Percentiles rank a stretch among this genome's conserved stretches.
Evolutionary conservation across 2,888 invertebrate genomes (phyloP).

Genomic region (Sminthurides aquaticus): DNA sequence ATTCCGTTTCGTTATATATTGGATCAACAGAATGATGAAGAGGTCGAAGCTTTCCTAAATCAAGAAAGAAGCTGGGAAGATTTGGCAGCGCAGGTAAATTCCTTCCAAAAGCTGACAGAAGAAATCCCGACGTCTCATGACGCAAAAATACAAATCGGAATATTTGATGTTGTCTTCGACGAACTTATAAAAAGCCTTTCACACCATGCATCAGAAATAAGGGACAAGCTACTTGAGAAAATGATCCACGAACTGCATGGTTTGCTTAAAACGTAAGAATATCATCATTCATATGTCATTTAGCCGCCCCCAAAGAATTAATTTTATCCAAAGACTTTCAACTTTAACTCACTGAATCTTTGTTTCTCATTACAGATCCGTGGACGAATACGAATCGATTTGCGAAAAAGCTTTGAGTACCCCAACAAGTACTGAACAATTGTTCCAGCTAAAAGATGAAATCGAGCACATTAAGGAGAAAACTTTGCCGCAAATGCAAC

Average conservation of each 20-base stretch:
- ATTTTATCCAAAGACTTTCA: slow-evolving; percentile 13
- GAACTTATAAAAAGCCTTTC: slow-evolving; percentile 67
- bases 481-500: slow-evolving; percentile 65
- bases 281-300: not conserved
- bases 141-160: slow-evolving; percentile 66
- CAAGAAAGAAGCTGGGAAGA: slow-evolving; percentile 52
- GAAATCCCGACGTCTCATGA: slow-evolving; percentile 53
- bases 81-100: slow-evolving; percentile 49
- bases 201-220: slow-evolving; percentile 59
- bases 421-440: slow-evolving; percentile 73
- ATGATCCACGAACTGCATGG: slow-evolving; percentile 75
- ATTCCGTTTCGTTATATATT: too few species aligned
- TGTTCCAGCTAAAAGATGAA: slow-evolving; percentile 75
- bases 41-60: slow-evolving; percentile 61
- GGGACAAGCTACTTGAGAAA: slow-evolving; percentile 61
- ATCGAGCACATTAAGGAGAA: slow-evolving; percentile 66
- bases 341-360: slow-evolving; percentile 42
- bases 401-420: slow-evolving; percentile 68
- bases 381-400: slow-evolving; percentile 74
- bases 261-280: slow-evolving; percentile 61
- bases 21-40: slow-evolving; percentile 56
- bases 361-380: slow-evolving; percentile 59
- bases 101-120: slow-evolving; percentile 50
- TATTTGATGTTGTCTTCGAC: slow-evolving; percentile 76
- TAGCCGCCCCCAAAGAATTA: not conserved